Conservation (phyloP, 2,888 invertebrate species). For the Eilema sororculum region DNA sequence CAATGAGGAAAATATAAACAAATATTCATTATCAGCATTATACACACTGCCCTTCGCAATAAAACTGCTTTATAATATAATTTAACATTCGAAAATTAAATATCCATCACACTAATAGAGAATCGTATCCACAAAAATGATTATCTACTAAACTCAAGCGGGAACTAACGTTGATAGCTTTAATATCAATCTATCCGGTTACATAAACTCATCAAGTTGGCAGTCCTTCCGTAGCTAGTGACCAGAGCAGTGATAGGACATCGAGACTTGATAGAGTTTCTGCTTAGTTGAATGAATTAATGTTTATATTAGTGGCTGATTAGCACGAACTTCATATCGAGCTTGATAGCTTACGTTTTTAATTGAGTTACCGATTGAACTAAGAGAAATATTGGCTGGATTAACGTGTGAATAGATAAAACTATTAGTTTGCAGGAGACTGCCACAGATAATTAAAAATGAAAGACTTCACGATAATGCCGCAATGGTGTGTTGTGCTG, state of each 20-base stretch:
- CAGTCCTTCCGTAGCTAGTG: constrained; percentile 27
- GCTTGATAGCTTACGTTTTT: not conserved
- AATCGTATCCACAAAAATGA: constrained; percentile 32
- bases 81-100: not conserved
- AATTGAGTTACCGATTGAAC: not conserved
- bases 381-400: no score
- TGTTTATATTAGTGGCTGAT: not conserved
- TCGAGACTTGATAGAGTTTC: constrained; percentile 32
- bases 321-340: not conserved
- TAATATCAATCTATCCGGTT: constrained; percentile 36
- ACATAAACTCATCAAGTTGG: constrained; percentile 31
- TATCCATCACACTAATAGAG: constrained; percentile 13
- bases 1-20: no score
- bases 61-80: not conserved
- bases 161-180: constrained; percentile 27
- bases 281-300: constrained; percentile 23
- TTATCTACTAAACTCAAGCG: constrained; percentile 19
- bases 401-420: no score
- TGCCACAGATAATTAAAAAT: no score
- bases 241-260: constrained; percentile 24
- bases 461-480: no score
- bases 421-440: no score
- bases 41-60: no score
- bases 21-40: no score
- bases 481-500: no score